phyloP scores from a whole-genome alignment of 2,888 invertebrate species.

The Calameuta pallipes region DNA sequence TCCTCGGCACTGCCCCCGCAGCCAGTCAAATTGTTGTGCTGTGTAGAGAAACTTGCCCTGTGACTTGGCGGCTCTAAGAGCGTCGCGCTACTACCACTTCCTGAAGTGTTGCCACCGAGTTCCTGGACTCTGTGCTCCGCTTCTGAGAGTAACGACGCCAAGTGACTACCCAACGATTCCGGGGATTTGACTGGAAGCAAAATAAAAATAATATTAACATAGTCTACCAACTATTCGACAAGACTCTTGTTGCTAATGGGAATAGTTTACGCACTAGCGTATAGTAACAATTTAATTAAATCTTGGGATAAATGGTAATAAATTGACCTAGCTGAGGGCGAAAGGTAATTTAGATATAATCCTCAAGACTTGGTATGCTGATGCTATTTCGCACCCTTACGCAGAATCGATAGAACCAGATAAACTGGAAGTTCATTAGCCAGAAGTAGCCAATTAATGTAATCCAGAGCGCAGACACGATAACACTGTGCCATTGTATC shows the following conservation, averaged over 20 bases:
- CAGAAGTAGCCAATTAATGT: not conserved
- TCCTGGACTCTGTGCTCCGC: constrained; percentile 88
- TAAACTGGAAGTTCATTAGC: not conserved
- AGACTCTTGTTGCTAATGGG: not conserved
- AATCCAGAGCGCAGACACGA: not conserved
- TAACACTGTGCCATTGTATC: not conserved
- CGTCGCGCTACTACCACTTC: constrained; percentile 42
- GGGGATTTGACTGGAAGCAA: constrained; percentile 74
- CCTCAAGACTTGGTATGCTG: not conserved
- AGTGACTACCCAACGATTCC: constrained; percentile 81
- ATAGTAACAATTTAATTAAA: not conserved
- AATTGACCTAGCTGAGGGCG: not conserved
- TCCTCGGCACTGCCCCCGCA: constrained; percentile 80
- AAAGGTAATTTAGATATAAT: not conserved
- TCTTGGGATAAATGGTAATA: not conserved
- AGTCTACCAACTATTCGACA: not conserved
- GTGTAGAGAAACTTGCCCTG: constrained; percentile 58
- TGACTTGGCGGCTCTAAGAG: constrained; percentile 54
- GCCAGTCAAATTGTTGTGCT: constrained; percentile 71
- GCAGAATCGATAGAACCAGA: not conserved
- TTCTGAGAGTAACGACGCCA: constrained; percentile 81
- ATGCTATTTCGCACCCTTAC: not conserved
- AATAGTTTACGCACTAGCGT: not conserved
- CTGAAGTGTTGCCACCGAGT: constrained; percentile 70
- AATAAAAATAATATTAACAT: not conserved